Conservation (phyloP, 2,888 invertebrate species). For the Clepsis dumicolana region DNA sequence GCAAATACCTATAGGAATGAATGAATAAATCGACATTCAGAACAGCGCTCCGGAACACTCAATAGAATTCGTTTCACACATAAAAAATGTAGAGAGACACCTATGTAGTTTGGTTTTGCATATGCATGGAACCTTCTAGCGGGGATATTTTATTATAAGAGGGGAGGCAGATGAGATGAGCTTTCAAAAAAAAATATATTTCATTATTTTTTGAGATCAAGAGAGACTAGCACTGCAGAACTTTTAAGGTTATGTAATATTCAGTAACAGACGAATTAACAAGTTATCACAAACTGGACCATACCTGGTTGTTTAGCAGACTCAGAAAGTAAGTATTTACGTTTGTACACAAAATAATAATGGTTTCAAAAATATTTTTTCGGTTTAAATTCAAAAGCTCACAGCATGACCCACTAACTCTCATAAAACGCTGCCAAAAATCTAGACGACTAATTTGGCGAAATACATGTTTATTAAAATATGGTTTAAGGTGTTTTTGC, state of each 20-base stretch:
- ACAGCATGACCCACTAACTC: neutral
- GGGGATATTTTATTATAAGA: slow-evolving; percentile 26
- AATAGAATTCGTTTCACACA: slow-evolving; percentile 44
- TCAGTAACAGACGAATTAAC: too few relatives aligned
- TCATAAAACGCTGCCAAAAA: neutral
- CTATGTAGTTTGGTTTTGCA: slow-evolving; percentile 44
- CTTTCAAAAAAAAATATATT: neutral
- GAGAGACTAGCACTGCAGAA: too few relatives aligned
- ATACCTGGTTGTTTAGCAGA: too few relatives aligned
- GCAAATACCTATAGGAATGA: slow-evolving; percentile 34
- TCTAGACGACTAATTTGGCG: slow-evolving; percentile 17
- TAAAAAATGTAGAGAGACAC: slow-evolving; percentile 43
- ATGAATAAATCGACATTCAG: slow-evolving; percentile 43
- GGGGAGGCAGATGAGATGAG: neutral
- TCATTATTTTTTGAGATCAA: too few relatives aligned
- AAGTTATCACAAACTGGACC: too few relatives aligned
- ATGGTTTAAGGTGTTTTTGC: slow-evolving; percentile 9
- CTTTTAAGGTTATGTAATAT: too few relatives aligned
- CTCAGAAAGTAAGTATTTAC: too few relatives aligned
- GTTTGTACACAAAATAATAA: too few relatives aligned
- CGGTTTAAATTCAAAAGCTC: neutral
- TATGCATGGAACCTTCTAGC: slow-evolving; percentile 41
- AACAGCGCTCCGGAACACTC: slow-evolving; percentile 42
- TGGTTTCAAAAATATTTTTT: too few relatives aligned
- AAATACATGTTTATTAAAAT: slow-evolving; percentile 5